phyloP scores from a whole-genome alignment of 2,888 invertebrate species.

The Agapetus fuscipes region DNA sequence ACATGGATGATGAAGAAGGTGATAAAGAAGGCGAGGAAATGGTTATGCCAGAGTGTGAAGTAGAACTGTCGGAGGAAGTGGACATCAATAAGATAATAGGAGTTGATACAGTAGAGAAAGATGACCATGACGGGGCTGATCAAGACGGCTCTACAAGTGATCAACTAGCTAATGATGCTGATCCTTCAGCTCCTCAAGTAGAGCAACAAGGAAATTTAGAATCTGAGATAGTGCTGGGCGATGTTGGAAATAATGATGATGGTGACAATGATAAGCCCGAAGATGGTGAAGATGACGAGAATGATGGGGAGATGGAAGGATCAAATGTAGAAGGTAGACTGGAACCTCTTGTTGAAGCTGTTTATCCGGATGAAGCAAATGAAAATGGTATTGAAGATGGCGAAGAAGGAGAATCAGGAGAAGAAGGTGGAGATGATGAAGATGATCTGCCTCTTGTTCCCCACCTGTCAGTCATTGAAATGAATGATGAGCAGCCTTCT shows the following conservation, averaged over 20 bases:
- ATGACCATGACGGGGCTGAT: not conserved
- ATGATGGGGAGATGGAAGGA: constrained; percentile 4
- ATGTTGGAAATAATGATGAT: constrained; percentile 1
- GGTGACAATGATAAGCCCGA: constrained; percentile 15
- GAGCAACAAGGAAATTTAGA: too few species aligned
- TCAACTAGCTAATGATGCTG: constrained; percentile 1
- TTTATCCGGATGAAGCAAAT: constrained; percentile 27
- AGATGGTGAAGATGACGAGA: constrained; percentile 5
- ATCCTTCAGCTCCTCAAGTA: constrained; percentile 1
- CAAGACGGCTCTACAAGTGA: constrained; percentile 4
- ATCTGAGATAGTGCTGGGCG: not conserved
- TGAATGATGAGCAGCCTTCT: constrained; percentile 30
- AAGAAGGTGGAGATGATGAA: constrained; percentile 28
- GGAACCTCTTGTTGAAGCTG: constrained; percentile 25
- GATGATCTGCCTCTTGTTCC: constrained; percentile 32
- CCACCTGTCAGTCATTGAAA: constrained; percentile 36
- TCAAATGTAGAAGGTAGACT: constrained; percentile 26
- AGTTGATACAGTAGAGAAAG: constrained; percentile 9
- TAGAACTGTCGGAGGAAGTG: constrained; percentile 34
- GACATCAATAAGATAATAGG: constrained; percentile 21
- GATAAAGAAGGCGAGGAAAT: constrained; percentile 26
- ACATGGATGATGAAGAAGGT: constrained; percentile 10
- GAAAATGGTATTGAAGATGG: constrained; percentile 23
- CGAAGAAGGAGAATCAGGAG: constrained; percentile 16
- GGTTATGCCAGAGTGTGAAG: constrained; percentile 44